Evolutionary conservation across 2,797 vertebrate genomes (phyloP).

Genomic region (Naso thynnoides): DNA sequence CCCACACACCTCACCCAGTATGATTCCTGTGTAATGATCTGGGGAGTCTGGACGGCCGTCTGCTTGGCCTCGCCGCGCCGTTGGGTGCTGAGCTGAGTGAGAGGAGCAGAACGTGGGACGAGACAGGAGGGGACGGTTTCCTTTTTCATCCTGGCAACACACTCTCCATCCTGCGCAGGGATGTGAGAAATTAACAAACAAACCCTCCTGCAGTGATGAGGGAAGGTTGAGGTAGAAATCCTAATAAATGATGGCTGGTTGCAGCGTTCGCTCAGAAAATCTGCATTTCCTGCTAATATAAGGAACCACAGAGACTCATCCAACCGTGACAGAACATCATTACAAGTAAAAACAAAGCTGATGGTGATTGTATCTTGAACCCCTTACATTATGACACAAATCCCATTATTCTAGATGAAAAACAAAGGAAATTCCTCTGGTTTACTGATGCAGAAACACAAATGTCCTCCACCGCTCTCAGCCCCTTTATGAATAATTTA

Average conservation of each 20-base stretch:
- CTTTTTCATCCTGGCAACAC: constrained; percentile 54
- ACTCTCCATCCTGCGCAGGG: constrained; percentile 58
- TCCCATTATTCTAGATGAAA: constrained; percentile 49
- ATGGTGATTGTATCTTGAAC: constrained; percentile 36
- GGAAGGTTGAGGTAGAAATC: constrained; percentile 57
- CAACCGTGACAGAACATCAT: constrained; percentile 23
- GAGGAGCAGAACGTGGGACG: constrained; percentile 46
- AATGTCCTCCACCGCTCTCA: constrained; percentile 40
- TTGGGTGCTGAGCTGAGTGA: constrained; percentile 66
- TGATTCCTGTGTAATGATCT: constrained; percentile 81
- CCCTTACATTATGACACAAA: constrained; percentile 39
- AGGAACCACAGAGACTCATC: constrained; percentile 36
- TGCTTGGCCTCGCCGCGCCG: constrained; percentile 61
- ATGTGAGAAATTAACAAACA: constrained; percentile 78
- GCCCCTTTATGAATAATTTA: constrained; percentile 69
- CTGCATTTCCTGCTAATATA: constrained; percentile 27
- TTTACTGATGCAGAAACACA: constrained; percentile 37
- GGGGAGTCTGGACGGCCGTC: constrained; percentile 78
- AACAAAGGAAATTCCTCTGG: constrained; percentile 50
- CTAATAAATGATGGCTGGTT: constrained; percentile 54
- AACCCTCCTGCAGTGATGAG: constrained; percentile 51
- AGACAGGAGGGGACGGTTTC: constrained; percentile 42
- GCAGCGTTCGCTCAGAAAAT: constrained; percentile 36
- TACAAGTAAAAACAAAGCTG: constrained; percentile 36
- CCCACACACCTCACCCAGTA: constrained; percentile 74